Conservation (phyloP, 2,113 vertebrate genomes). For the Pardalotus punctatus region DNA sequence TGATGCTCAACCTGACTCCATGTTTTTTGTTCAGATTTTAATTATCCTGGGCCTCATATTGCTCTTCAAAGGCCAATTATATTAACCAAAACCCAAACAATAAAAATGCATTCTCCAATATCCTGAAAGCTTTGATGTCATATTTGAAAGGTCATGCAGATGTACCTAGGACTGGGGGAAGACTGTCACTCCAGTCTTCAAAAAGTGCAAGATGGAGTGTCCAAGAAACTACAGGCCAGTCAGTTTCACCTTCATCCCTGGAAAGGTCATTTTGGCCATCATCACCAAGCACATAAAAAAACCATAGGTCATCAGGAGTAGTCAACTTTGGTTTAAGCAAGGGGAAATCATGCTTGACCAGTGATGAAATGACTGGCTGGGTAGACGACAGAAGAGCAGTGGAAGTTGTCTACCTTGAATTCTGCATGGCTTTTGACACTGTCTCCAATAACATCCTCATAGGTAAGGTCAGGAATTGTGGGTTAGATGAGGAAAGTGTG, state of each 20-base stretch:
- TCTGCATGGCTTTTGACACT: background rate
- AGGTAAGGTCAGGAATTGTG: background rate
- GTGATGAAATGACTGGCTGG: background rate
- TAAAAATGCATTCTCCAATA: background rate
- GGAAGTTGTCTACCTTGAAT: background rate
- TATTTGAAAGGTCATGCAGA: background rate
- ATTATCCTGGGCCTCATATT: background rate
- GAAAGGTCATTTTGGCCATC: background rate
- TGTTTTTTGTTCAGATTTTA: background rate
- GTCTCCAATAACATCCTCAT: background rate
- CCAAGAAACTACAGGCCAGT: background rate
- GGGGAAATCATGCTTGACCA: background rate
- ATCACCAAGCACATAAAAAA: background rate
- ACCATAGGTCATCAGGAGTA: background rate
- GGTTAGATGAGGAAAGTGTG: background rate
- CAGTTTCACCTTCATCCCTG: background rate
- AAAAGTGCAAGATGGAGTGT: background rate
- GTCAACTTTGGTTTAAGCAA: background rate
- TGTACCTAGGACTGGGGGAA: background rate
- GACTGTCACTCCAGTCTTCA: background rate
- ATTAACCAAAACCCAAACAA: background rate
- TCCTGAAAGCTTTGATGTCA: background rate
- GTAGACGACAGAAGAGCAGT: background rate
- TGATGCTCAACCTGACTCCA: background rate
- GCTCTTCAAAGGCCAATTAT: background rate